A percentile compares a stretch with the other conserved stretches of the same genome.
Evolutionary conservation across 2,113 vertebrate species (phyloP).

Genomic region (Opisthocomus hoazin): DNA sequence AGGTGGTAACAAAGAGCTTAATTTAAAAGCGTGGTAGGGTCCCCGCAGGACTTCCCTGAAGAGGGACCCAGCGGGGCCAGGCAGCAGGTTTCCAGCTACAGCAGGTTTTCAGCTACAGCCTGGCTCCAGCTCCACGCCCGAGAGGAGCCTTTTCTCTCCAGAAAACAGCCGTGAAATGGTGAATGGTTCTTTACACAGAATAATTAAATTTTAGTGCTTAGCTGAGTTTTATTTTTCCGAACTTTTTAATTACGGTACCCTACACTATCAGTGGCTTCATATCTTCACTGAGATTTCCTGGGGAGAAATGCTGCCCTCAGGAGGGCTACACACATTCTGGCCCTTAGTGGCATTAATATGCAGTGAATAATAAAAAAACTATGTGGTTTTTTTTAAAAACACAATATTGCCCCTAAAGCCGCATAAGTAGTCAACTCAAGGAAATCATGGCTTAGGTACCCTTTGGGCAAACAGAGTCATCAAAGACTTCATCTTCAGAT

Average conservation of each 20-base stretch:
- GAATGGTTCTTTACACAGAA: neutral
- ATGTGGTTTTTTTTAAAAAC: neutral
- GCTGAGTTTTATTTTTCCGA: neutral
- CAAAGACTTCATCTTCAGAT: constrained; percentile 70
- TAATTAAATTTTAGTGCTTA: neutral
- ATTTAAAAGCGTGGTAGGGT: neutral
- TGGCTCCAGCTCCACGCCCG: neutral
- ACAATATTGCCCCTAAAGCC: neutral
- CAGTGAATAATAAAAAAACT: neutral
- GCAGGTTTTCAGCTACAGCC: neutral
- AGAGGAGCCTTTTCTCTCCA: neutral
- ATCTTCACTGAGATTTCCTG: neutral
- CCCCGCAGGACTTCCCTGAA: neutral
- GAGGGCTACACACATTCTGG: neutral
- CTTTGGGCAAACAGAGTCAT: constrained; percentile 77
- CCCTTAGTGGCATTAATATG: neutral
- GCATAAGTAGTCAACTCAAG: neutral
- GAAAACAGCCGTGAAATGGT: neutral
- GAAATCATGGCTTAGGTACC: constrained; percentile 64
- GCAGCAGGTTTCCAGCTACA: neutral
- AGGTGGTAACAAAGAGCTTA: constrained; percentile 55
- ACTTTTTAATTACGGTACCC: neutral
- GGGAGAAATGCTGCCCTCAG: neutral
- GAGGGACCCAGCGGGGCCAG: neutral
- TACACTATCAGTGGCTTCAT: neutral